phyloP scores from a whole-genome alignment of 2,888 invertebrate species.

The Latrodectus elegans region DNA sequence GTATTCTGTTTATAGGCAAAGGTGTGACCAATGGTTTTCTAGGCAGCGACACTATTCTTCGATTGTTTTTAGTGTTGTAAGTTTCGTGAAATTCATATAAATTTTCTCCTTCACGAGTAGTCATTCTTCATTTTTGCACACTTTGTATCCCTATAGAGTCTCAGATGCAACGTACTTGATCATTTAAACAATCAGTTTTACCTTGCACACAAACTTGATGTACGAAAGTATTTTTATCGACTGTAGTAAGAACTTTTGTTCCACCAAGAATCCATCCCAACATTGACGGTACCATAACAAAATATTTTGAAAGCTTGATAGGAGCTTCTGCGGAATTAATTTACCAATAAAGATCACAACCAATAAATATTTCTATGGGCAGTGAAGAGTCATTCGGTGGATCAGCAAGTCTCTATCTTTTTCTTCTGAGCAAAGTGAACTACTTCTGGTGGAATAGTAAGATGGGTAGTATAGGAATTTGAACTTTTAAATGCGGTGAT shows the following conservation, averaged over 20 bases:
- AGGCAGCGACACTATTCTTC: no score
- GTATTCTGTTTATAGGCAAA: neutral
- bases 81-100: neutral
- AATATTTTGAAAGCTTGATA: neutral
- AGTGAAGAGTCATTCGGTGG: neutral
- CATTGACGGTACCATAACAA: neutral
- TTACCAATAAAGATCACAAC: neutral
- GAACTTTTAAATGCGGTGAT: conserved; percentile 1
- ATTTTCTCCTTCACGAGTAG: neutral
- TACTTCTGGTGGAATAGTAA: neutral
- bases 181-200: neutral
- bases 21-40: neutral
- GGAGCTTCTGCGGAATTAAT: neutral
- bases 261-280: neutral
- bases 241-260: neutral
- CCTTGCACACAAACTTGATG: neutral
- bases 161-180: no score
- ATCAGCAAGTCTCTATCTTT: neutral
- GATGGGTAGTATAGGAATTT: neutral
- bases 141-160: no score
- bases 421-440: neutral
- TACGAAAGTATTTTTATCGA: neutral
- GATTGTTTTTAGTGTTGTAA: neutral
- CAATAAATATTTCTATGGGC: neutral
- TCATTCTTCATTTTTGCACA: neutral